Conservation (phyloP, 2,888 invertebrate genomes). For the Lamellibrachia columna region DNA sequence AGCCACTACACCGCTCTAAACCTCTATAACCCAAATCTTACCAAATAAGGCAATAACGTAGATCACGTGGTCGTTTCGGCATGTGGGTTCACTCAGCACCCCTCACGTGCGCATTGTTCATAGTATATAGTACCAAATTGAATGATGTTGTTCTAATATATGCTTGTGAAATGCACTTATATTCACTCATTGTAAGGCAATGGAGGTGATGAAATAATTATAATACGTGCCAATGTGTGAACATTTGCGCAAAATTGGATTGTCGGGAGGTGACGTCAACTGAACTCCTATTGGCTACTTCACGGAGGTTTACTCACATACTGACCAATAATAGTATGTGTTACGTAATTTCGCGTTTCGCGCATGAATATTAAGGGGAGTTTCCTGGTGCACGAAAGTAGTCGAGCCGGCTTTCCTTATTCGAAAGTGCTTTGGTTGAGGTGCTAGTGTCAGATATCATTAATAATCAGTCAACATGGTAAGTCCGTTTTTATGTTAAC, state of each 20-base stretch:
- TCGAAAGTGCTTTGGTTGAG: conserved; percentile 3
- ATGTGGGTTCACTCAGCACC: conserved; percentile 16
- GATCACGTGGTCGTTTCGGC: neutral
- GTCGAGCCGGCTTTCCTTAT: conserved; percentile 12
- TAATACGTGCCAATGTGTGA: neutral
- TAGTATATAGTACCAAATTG: neutral
- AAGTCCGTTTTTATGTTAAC: conserved; percentile 8
- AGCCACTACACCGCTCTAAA: neutral
- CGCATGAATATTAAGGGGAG: conserved; percentile 12
- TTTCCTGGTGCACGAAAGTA: neutral
- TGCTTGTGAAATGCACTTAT: neutral
- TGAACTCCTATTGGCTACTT: neutral
- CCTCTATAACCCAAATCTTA: neutral
- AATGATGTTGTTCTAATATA: neutral
- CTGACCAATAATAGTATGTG: neutral
- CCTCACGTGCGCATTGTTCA: conserved; percentile 16
- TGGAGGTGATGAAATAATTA: neutral
- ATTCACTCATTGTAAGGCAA: neutral
- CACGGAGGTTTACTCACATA: neutral
- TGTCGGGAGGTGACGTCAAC: neutral
- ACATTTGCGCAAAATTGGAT: neutral
- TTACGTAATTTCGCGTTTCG: neutral
- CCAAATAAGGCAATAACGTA: conserved; percentile 16
- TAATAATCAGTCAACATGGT: conserved; percentile 4
- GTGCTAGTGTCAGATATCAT: neutral